phyloP scores from a whole-genome alignment of 2,888 invertebrate genomes.

The Chorisops tibialis region DNA sequence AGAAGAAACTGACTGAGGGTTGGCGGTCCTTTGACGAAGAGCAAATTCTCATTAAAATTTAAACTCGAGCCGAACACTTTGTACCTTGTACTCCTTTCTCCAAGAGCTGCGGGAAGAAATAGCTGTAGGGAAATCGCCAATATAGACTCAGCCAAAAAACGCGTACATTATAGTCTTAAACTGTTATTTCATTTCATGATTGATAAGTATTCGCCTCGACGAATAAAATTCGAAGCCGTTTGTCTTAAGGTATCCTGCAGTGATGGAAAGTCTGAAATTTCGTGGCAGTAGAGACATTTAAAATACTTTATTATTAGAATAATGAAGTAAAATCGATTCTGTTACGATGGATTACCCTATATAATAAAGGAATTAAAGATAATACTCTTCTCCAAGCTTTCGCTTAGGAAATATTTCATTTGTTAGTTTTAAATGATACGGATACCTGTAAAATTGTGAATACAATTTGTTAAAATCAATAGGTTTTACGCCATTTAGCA shows the following conservation, averaged over 20 bases:
- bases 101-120: no score
- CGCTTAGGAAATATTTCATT: conserved; percentile 17
- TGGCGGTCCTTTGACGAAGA: conserved; percentile 23
- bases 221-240: no score
- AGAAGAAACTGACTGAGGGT: conserved; percentile 17
- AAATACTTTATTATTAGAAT: no score
- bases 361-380: conserved; percentile 28
- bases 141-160: conserved; percentile 5
- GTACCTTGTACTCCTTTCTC: no score
- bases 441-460: background rate
- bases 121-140: no score
- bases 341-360: conserved; percentile 27
- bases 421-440: conserved; percentile 15
- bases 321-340: conserved; percentile 27
- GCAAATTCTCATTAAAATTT: conserved; percentile 30
- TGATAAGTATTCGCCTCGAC: background rate
- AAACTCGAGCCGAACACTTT: conserved; percentile 22
- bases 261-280: background rate
- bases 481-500: conserved; percentile 27
- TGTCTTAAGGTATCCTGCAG: no score
- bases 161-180: conserved; percentile 19
- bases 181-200: conserved; percentile 7
- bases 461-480: conserved; percentile 27
- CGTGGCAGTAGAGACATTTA: background rate
- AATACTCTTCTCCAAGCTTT: conserved; percentile 18